phyloP scores from a whole-genome alignment of 1,140 invertebrate species.

The Scaptomyza graminum region DNA sequence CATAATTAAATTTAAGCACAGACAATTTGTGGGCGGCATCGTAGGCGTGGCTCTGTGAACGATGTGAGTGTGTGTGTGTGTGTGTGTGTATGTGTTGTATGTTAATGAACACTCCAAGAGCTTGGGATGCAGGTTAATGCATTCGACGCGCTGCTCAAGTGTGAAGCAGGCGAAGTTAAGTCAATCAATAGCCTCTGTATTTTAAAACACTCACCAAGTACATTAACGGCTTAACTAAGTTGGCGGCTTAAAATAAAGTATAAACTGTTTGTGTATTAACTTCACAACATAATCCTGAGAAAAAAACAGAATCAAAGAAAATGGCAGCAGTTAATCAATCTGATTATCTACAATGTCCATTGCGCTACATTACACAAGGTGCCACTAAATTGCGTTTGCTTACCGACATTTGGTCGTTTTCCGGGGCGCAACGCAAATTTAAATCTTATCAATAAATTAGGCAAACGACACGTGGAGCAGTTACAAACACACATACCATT shows the following conservation, averaged over 20 bases:
- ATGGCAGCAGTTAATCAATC: background rate
- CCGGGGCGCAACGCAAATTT: slow-evolving; percentile 42
- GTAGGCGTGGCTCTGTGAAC: slow-evolving; percentile 6
- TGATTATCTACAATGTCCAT: slow-evolving; percentile 22
- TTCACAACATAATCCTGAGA: too few relatives aligned
- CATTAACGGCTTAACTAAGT: slow-evolving; percentile 2
- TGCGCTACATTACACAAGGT: slow-evolving; percentile 59
- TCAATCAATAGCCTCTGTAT: slow-evolving; percentile 36
- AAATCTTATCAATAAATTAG: slow-evolving; percentile 76
- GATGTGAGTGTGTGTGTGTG: background rate
- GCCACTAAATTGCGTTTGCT: slow-evolving; percentile 36
- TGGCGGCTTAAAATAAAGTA: background rate
- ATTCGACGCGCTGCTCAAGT: slow-evolving; percentile 19
- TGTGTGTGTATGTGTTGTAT: slow-evolving; percentile 22
- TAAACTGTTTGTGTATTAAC: too few relatives aligned
- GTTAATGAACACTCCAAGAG: slow-evolving; percentile 36
- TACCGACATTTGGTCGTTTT: slow-evolving; percentile 23
- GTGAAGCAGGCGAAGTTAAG: slow-evolving; percentile 16
- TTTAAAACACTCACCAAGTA: background rate
- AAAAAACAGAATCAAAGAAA: too few relatives aligned
- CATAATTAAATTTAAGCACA: slow-evolving; percentile 62
- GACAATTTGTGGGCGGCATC: slow-evolving; percentile 24
- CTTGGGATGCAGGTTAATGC: slow-evolving; percentile 38
- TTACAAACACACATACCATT: slow-evolving; percentile 17
- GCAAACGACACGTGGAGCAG: slow-evolving; percentile 55